Evolutionary conservation across 2,797 vertebrate species (phyloP), one percentile per base, ranked within the genome.

Genomic region (Halcyon chelicuti): DNA sequence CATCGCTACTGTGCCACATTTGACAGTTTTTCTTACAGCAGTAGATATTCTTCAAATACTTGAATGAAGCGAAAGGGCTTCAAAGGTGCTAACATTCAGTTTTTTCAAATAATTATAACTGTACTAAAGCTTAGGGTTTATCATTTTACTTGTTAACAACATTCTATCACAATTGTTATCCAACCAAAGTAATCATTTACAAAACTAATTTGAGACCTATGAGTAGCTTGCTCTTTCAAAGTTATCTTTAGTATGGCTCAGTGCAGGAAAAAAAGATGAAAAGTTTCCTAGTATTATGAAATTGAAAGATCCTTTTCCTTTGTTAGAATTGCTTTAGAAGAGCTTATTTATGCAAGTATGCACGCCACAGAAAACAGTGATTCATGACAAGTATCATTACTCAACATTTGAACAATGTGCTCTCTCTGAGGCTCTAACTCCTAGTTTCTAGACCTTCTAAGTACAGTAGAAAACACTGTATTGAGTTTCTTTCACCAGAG

Each of bases 351-450:
- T 74, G 28, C 40, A 86, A 91, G 26, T 3, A 73, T 10, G 12
- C 39, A 63, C 12, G 12, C 5, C 8, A 10, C 47, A 92, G n/a
- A 18, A 74, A 83, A 29, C 40, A 47, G 14, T 28, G 31, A 33
- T 78, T 57, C 49, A 31, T 44, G 46, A 37, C 40, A 91, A 54
- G 10, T n/a, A 25, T 70, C 51, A 29, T 14, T 51, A 26, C 8
- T 66, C 19, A 31, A 5, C 1, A 1, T 79, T 16, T 21, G 16
- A 86, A 40, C 21, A 68, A 54, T 0, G 1, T 26, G 25, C 14
- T 62, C 40, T 60, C 40, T 44, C 62, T 71, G 44, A 60, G 88
- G 51, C 11, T 39, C 55, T 0, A 77, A 25, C n/a, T 83, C 35
- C 66, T 21, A 18, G 6, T 8, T 79, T 84, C 81, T 47, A 73